Evolutionary conservation across 2,113 vertebrate species (phyloP).

Genomic region (Actenoides lindsayi): DNA sequence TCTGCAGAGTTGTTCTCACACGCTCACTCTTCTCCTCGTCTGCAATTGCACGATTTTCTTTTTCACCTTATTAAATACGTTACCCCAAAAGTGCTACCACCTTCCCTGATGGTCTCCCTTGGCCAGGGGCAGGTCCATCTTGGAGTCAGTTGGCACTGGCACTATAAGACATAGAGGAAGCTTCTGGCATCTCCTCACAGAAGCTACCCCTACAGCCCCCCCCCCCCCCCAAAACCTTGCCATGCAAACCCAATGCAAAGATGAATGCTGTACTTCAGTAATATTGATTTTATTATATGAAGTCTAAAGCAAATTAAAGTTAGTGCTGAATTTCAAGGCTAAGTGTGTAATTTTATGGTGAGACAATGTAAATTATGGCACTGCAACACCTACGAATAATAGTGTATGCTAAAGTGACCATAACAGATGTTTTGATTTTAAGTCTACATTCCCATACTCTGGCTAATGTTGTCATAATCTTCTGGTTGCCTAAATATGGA

Average conservation of each 20-base stretch:
- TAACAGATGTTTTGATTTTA: constrained; percentile 48
- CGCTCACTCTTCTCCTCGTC: neutral
- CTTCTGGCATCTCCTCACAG: neutral
- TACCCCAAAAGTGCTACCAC: neutral
- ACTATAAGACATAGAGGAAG: neutral
- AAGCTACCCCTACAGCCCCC: fast-evolving
- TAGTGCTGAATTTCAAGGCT: neutral
- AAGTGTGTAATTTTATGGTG: neutral
- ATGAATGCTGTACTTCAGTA: neutral
- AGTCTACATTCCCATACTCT: neutral
- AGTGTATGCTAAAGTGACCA: neutral
- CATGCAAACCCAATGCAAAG: neutral
- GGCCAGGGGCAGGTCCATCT: neutral
- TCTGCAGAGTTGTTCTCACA: neutral
- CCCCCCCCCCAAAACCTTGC: neutral
- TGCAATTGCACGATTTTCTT: neutral
- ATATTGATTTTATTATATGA: neutral
- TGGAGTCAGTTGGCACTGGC: neutral
- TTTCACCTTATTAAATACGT: neutral
- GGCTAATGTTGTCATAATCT: constrained; percentile 38
- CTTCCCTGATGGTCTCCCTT: neutral
- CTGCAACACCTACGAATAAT: neutral
- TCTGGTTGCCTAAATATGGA: constrained; percentile 37
- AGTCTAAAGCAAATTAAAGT: neutral
- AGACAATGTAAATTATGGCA: neutral